Percentiles rank a stretch among this genome's conserved stretches.
Evolutionary conservation across 2,888 invertebrate species (phyloP).

Genomic region (Ariolimax columbianus): DNA sequence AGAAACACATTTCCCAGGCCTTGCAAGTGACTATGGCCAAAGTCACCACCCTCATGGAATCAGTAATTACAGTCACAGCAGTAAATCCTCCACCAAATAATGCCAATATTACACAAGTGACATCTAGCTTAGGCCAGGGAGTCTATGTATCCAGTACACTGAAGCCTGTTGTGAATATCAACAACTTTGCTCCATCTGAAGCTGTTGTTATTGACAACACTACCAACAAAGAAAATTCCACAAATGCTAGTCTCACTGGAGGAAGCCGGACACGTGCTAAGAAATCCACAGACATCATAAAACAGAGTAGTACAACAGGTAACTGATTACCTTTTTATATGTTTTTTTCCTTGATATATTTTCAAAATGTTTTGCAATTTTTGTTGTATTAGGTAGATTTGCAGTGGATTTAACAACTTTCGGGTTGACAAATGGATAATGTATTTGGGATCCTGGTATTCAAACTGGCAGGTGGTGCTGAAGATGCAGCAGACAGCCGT

Average conservation of each 20-base stretch:
- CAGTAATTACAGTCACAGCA: conserved; percentile 48
- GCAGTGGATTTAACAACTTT: no score
- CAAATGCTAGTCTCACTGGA: conserved; percentile 46
- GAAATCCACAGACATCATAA: conserved; percentile 53
- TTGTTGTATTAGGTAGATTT: no score
- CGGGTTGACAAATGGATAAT: no score
- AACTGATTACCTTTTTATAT: not conserved
- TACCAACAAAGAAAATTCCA: conserved; percentile 37
- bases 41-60: conserved; percentile 43
- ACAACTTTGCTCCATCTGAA: not conserved
- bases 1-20: conserved; percentile 41
- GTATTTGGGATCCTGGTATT: no score
- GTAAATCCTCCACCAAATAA: conserved; percentile 38
- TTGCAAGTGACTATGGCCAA: conserved; percentile 40
- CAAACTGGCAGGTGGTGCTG: no score
- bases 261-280: conserved; percentile 51
- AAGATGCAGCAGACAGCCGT: no score
- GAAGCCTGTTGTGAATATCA: conserved; percentile 5
- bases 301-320: conserved; percentile 51
- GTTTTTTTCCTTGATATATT: not conserved
- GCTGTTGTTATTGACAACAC: not conserved
- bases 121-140: conserved; percentile 48
- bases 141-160: not conserved
- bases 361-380: no score
- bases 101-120: conserved; percentile 38